Conservation (phyloP, 2,797 vertebrate genomes). For the Lagocephalus sceleratus region DNA sequence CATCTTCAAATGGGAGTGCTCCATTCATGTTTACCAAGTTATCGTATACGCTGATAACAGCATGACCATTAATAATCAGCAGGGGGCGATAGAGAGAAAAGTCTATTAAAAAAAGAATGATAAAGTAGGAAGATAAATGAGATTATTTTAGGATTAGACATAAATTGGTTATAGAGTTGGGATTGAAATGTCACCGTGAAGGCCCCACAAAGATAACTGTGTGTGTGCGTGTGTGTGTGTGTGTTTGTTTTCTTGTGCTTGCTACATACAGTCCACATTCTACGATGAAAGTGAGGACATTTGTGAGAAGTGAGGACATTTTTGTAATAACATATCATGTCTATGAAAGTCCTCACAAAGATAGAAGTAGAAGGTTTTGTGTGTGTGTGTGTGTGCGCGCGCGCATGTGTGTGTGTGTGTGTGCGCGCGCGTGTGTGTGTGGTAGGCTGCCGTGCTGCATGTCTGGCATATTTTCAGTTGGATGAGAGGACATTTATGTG, state of each 20-base stretch:
- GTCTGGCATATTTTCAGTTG: constrained; percentile 71
- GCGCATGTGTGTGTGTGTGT: not conserved
- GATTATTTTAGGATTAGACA: too few relatives aligned
- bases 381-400: too few relatives aligned
- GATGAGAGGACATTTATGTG: constrained; percentile 74
- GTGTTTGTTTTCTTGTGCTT: too few relatives aligned
- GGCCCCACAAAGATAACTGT: not conserved
- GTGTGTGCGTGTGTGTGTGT: not conserved
- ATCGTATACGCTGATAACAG: not conserved
- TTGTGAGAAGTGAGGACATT: too few relatives aligned
- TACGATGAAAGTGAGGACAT: too few relatives aligned
- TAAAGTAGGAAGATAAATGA: not conserved
- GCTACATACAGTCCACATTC: too few relatives aligned
- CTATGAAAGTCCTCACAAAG: too few relatives aligned
- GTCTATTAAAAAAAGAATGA: not conserved
- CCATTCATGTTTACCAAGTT: constrained; percentile 1
- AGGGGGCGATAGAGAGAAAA: constrained; percentile 4
- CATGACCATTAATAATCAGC: not conserved
- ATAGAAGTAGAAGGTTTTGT: too few relatives aligned
- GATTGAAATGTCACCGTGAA: too few relatives aligned
- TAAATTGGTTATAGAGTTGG: too few relatives aligned
- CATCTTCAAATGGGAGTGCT: not conserved
- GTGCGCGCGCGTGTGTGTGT: not conserved
- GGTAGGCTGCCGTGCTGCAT: constrained; percentile 46
- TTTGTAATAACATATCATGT: too few relatives aligned